Evolutionary conservation across 1,140 invertebrate species (phyloP).

Genomic region (Dreissena polymorpha): DNA sequence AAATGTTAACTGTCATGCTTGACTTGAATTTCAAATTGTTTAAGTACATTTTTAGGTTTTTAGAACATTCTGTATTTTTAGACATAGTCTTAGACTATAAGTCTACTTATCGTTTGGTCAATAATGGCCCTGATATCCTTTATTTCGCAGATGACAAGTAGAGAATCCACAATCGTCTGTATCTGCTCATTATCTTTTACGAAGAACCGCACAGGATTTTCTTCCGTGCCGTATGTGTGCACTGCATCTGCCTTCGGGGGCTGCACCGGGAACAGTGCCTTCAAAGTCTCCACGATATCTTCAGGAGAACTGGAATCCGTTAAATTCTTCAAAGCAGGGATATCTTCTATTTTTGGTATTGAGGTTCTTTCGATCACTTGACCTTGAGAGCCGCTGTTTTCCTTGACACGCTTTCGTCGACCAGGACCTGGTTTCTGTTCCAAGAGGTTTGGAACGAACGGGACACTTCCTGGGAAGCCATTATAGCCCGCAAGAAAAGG

Average conservation of each 20-base stretch:
- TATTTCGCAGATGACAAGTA: not conserved
- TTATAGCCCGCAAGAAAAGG: conserved; percentile 4
- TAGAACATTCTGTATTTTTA: no score
- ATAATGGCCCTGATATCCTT: no score
- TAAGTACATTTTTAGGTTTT: no score
- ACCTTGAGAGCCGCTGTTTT: not conserved
- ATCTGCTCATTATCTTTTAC: conserved; percentile 49
- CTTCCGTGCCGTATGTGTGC: not conserved
- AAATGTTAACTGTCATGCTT: no score
- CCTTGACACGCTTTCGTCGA: not conserved
- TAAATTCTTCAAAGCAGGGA: not conserved
- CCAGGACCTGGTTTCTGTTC: not conserved
- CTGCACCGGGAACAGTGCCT: not conserved
- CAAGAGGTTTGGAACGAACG: not conserved
- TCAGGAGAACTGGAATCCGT: not conserved
- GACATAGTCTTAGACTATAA: no score
- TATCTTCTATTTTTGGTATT: conserved; percentile 16
- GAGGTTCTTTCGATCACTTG: not conserved
- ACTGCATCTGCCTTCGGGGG: not conserved
- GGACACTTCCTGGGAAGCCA: not conserved
- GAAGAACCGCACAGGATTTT: conserved; percentile 17
- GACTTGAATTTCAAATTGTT: no score
- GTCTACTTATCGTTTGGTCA: no score
- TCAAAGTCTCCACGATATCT: conserved; percentile 19
- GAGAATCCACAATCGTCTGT: not conserved